A percentile compares a stretch with the other conserved stretches of the same genome.
Conservation (phyloP, 2,113 vertebrate genomes). For the Cyanoramphus novaezelandiae region DNA sequence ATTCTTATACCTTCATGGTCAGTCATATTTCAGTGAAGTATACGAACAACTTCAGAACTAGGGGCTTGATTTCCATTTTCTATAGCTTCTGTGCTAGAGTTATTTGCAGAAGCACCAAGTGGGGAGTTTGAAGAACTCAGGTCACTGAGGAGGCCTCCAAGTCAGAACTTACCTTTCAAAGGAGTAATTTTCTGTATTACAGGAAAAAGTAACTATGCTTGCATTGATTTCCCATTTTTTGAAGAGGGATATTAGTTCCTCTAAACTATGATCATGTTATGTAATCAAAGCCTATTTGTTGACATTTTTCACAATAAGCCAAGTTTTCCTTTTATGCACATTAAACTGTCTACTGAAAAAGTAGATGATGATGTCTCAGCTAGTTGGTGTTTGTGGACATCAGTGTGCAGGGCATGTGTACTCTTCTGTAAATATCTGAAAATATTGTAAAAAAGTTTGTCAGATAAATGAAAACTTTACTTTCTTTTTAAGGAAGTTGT, state of each 20-base stretch:
- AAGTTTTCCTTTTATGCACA: background rate
- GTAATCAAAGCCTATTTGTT: background rate
- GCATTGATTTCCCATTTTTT: background rate
- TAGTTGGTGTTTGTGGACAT: background rate
- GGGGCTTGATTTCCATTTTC: background rate
- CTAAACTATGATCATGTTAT: background rate
- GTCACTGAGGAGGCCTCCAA: background rate
- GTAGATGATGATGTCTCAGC: background rate
- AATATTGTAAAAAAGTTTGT: background rate
- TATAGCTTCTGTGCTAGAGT: background rate
- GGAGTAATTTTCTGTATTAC: background rate
- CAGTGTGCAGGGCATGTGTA: rapidly evolving
- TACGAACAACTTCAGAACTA: background rate
- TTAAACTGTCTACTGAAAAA: background rate
- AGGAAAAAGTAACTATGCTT: background rate
- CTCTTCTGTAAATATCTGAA: background rate
- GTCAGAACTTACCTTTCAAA: background rate
- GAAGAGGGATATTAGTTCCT: background rate
- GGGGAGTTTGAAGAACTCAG: background rate
- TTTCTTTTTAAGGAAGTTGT: background rate
- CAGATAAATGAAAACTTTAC: background rate
- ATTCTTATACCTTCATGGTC: too few relatives aligned
- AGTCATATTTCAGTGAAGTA: background rate
- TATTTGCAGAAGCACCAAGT: background rate
- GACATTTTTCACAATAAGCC: background rate